These are phyloP conservation scores for Murina feae DNA, from an alignment of 2,113 vertebrate species.

Conservation along the genomic window DNA sequence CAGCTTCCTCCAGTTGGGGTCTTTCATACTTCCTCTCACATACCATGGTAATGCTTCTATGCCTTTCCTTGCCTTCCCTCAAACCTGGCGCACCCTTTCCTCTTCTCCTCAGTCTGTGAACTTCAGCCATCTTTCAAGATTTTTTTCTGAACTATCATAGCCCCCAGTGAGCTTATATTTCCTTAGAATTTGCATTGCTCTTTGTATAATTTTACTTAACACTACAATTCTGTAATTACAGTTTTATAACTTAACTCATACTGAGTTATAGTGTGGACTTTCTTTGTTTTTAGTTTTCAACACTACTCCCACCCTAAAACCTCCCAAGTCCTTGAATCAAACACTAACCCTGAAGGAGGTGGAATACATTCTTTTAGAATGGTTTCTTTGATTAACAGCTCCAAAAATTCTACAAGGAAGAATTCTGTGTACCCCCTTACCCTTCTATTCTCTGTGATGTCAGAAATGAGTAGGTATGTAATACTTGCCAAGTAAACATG, in stretches of 20 bases:
- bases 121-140: neutral
- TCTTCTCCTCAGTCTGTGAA: neutral
- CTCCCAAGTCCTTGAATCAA: neutral
- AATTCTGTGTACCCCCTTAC: neutral
- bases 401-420: neutral
- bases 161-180: neutral
- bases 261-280: neutral
- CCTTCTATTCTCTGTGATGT: slow-evolving; percentile 33
- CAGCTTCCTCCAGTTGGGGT: neutral
- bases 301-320: neutral
- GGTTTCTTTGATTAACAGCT: neutral
- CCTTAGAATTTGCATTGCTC: neutral
- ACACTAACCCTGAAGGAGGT: neutral
- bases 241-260: neutral
- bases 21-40: neutral
- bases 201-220: neutral
- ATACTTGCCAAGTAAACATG: neutral
- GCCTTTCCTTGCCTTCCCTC: neutral
- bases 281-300: neutral
- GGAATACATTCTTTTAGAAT: neutral
- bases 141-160: neutral
- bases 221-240: neutral
- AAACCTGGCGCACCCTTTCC: neutral
- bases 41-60: fast-evolving
- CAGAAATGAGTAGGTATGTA: neutral